Evolutionary conservation across 2,888 invertebrate genomes (phyloP), one percentile per base, ranked within the genome.

Genomic region (Coecobrya sp.): DNA sequence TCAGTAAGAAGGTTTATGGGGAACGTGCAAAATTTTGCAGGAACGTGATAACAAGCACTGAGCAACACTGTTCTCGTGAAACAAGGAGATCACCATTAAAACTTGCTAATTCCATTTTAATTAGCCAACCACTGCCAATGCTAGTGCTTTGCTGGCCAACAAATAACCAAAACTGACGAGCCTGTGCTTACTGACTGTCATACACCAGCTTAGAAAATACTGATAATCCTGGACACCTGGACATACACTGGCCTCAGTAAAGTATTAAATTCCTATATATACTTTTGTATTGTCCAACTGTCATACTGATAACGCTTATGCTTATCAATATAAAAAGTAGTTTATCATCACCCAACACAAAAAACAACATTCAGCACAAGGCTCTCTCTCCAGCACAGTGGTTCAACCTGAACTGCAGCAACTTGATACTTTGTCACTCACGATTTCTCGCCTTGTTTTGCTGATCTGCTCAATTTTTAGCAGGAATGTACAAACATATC

Each of bases 31-130:
- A 62, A 10, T 25, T 70, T 30, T 36, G n/a, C 73, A 73, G 30
- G 30, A 62, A 62, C 62, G 62, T 62, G 62, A 62, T 62, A 62
- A 62, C 70, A 45, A 45, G 45, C 73, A 70, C 42, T 16, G 8
- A 45, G 16, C 45, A 22, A 11, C 2, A 11, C 52, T 27, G 16
- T 19, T 82, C 19, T 76, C 27, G 30, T 82, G 27, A 8, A 30
- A 25, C 19, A 30, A 30, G 16, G 45, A 79, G 49, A 36, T 36
- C n/a, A 36, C 36, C 36, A 27, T 36, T 27, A 55, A n/a, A 82
- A 82, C 55, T 59, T 82, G 59, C 59, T 65, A 84, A 65, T 84
- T 65, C 84, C 45, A 42, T 36, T 65, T 59, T 84, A 84, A 84
- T 84, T 84, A 82, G 59, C 62, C 59, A 19, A 49, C 10, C 49